phyloP scores from a whole-genome alignment of 2,888 invertebrate genomes.

The Mythimna loreyi region DNA sequence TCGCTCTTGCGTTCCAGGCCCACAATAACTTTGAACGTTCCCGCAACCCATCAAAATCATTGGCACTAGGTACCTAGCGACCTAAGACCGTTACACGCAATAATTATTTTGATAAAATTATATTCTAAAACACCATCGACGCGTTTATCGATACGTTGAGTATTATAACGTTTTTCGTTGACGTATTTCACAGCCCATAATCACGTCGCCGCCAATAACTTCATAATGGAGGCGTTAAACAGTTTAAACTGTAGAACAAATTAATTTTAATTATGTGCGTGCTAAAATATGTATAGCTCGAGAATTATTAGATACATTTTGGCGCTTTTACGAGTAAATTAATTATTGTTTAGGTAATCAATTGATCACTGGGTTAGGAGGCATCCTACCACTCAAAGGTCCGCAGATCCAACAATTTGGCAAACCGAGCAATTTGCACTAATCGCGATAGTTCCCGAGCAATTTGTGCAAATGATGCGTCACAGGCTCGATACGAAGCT shows the following conservation, averaged over 20 bases:
- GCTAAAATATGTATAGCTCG: constrained; percentile 24
- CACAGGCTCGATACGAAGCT: constrained; percentile 73
- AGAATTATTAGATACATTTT: constrained; percentile 21
- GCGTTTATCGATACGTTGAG: constrained; percentile 28
- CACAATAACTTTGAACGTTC: no score
- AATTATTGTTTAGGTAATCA: constrained; percentile 24
- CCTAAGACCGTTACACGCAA: background rate
- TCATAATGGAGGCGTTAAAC: constrained; percentile 27
- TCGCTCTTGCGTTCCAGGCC: no score
- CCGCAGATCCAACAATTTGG: constrained; percentile 79
- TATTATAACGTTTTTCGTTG: constrained; percentile 21
- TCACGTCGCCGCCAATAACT: constrained; percentile 28
- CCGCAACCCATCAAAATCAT: no score
- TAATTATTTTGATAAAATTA: constrained; percentile 27
- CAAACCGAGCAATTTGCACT: constrained; percentile 83
- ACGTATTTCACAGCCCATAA: constrained; percentile 28
- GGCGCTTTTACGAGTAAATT: constrained; percentile 3
- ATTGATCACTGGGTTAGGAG: constrained; percentile 36
- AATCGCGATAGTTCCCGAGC: constrained; percentile 83
- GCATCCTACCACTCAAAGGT: constrained; percentile 47
- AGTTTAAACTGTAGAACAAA: constrained; percentile 27
- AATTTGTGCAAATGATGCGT: constrained; percentile 83
- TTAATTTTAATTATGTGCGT: constrained; percentile 16
- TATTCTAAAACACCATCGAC: constrained; percentile 26
- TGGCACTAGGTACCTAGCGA: background rate